Base-by-base conservation (phyloP, 37 sponge, comb jelly and placozoan genomes). In the Petrosia ficiformis region DNA sequence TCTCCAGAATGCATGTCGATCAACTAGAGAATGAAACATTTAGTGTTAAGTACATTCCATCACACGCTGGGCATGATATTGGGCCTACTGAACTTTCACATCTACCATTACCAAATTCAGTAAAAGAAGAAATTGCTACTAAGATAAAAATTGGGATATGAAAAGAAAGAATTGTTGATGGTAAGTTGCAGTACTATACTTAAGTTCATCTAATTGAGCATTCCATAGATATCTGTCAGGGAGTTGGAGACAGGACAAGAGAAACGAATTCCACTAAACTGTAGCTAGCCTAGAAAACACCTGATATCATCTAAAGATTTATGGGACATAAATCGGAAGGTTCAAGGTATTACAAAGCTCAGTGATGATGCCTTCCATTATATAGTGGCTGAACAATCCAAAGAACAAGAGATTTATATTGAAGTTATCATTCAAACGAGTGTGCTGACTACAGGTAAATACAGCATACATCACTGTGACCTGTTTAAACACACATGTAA, bases 161-260 rank as follows among this genome's bases (percentile, higher is more conserved):
- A 26, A n/a, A 24, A n/a, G 25, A 61, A 61, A 8, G 63, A n/a
- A 61, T n/a, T 6, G n/a, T 61, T 6, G 63, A 61, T 61, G 63
- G 63, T 22, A 48, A 19, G 16, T 19, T 48, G 16, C 16, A 19
- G 16, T 19, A 48, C 54, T 48, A 26, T 61, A n/a, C n/a, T 26
- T 22, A 61, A n/a, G 54, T 48, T 48, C 54, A 48, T 48, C 54
- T 48, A 26, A 61, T 26, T 61, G 22, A n/a, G n/a, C 63, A 6
- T 71, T 10, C 8, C n/a, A 43, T 39, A 74, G 75, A 74, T 31
- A 57, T 57, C 3, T 32, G 75, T 25, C 60, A 74, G 26, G 61
- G 32, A 34, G 75, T 74, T 57, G 75, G 75, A 36, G 21, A 74
- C 37, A 14, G 61, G 4, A 3, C 75, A 25, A 54, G 22, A 22